Conservation (phyloP, 2,888 invertebrate species). For the Seladonia tumulorum region DNA sequence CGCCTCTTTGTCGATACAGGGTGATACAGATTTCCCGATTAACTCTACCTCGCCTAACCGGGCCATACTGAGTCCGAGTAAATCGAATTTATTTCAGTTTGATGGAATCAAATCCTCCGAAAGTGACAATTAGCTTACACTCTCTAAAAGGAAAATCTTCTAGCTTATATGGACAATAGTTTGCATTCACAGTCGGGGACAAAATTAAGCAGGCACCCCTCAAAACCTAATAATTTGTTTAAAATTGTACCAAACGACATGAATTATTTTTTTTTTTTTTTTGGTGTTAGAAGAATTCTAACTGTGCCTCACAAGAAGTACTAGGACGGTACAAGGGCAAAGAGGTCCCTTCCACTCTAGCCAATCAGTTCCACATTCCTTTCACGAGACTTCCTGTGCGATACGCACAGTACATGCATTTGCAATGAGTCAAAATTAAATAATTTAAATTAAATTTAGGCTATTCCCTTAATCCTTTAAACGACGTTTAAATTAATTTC, state of each 20-base stretch:
- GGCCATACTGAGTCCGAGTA: background rate
- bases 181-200: background rate
- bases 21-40: background rate
- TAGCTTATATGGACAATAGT: background rate
- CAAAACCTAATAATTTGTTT: background rate
- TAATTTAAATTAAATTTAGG: too few relatives aligned
- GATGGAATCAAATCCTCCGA: background rate
- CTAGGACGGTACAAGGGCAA: too few relatives aligned
- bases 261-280: background rate
- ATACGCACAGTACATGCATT: background rate
- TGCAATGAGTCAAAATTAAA: background rate
- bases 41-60: background rate
- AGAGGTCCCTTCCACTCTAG: too few relatives aligned
- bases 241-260: background rate
- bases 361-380: too few relatives aligned
- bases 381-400: too few relatives aligned
- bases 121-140: background rate
- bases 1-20: constrained; percentile 47
- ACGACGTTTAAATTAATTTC: background rate
- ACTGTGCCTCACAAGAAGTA: too few relatives aligned
- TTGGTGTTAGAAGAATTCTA: background rate
- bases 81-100: background rate
- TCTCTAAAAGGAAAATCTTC: background rate
- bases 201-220: background rate
- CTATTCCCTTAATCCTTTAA: background rate